Evolutionary conservation across 2,888 invertebrate genomes (phyloP), one percentile per base, ranked within the genome.

Genomic region (Abscondita cerata): DNA sequence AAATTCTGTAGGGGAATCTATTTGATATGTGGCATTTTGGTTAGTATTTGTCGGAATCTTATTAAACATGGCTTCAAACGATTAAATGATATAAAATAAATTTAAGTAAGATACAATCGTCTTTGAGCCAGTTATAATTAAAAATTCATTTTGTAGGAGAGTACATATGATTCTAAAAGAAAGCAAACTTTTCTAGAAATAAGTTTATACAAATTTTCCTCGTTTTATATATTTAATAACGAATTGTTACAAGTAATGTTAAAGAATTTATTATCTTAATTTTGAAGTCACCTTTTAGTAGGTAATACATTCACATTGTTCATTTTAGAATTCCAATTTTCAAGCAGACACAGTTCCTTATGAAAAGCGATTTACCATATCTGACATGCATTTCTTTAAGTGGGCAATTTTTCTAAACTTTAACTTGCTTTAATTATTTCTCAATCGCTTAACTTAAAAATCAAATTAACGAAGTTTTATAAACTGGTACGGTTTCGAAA

Each of bases 251-350:
- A 25, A 20, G 31, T 13, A 20, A 38, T 19, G 36, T 41, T 18
- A 48, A n/a, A 52, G 46, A 59, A 11, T 41, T 52, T 52, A 59
- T 59, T 59, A 59, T 52, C 52, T 59, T 52, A 59, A 52, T 59
- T 52, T 52, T 6, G 47, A 52, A 52, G n/a, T 46, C 34, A 59
- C 52, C 52, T 59, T 46, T 52, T 46, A 36, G 15, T 33, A n/a
- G n/a, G n/a, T n/a, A 18, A 52, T 52, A 59, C 59, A 52, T 52
- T 46, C 59, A 59, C 59, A 59, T 59, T 44, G 52, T 59, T 59
- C 59, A 59, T 59, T 52, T 52, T 52, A 44, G 41, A 52, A 59
- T 59, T 19, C 46, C 52, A 59, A 59, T 59, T 52, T 59, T 52
- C 52, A 52, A 52, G 58, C 58, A 52, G 52, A 51, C 34, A 59